Evolutionary conservation across 2,113 vertebrate species (phyloP).

Genomic region (Hydropotes inermis): DNA sequence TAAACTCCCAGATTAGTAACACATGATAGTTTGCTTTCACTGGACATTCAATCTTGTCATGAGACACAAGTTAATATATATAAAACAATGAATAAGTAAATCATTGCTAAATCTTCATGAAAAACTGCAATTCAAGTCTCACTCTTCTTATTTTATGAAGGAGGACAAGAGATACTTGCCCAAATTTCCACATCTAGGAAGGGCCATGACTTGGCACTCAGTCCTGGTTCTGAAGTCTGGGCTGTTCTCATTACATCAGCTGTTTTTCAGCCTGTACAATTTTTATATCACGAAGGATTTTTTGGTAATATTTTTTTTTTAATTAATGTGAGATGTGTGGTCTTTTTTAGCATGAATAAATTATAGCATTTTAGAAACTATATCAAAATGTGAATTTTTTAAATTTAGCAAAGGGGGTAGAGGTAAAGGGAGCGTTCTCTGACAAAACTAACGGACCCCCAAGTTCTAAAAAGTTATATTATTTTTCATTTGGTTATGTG

Average conservation of each 20-base stretch:
- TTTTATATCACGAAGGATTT: background rate
- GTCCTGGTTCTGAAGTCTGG: background rate
- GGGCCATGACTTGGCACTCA: rapidly evolving
- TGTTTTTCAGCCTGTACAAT: background rate
- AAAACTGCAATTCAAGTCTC: background rate
- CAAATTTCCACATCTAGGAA: background rate
- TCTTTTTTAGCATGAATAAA: background rate
- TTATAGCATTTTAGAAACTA: background rate
- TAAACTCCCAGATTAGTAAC: background rate
- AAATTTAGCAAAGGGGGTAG: background rate
- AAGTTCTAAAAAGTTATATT: background rate
- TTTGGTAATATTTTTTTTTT: background rate
- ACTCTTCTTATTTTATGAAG: background rate
- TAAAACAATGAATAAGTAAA: background rate
- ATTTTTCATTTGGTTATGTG: background rate
- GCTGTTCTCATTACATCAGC: background rate
- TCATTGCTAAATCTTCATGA: background rate
- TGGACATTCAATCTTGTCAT: background rate
- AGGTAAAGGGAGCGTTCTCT: background rate
- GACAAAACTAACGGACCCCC: background rate
- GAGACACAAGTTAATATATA: background rate
- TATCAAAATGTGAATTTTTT: conserved; percentile 1
- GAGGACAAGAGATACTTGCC: background rate
- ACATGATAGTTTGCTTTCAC: background rate
- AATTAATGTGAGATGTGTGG: background rate